Conservation (phyloP, 2,888 invertebrate genomes). For the Catocala nupta region DNA sequence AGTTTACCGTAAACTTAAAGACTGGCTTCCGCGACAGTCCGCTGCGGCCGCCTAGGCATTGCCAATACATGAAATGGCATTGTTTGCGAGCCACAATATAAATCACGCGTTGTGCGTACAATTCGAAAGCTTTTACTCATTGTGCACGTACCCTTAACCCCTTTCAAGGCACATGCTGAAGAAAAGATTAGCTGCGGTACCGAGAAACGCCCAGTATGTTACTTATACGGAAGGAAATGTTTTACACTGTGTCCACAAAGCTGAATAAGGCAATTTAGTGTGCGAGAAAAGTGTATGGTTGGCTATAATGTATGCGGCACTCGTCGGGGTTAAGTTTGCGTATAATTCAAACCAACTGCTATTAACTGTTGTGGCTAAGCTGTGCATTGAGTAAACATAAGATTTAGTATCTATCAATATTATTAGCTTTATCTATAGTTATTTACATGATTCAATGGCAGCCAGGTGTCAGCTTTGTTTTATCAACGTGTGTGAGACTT, state of each 20-base stretch:
- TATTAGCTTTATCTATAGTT: slow-evolving; percentile 16
- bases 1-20: slow-evolving; percentile 80
- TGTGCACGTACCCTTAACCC: slow-evolving; percentile 64
- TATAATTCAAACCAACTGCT: slow-evolving; percentile 41
- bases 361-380: slow-evolving; percentile 33
- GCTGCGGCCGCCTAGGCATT: slow-evolving; percentile 61
- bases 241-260: slow-evolving; percentile 45
- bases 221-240: slow-evolving; percentile 27
- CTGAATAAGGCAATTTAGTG: slow-evolving; percentile 43
- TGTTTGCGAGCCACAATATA: slow-evolving; percentile 83
- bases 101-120: slow-evolving; percentile 70
- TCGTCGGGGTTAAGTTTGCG: slow-evolving; percentile 32
- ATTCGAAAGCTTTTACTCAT: slow-evolving; percentile 63
- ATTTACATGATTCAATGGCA: slow-evolving; percentile 34
- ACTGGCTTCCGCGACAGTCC: slow-evolving; percentile 74
- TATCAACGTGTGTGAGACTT: slow-evolving; percentile 30
- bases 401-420: slow-evolving; percentile 30
- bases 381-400: slow-evolving; percentile 22
- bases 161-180: slow-evolving; percentile 52
- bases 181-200: slow-evolving; percentile 20
- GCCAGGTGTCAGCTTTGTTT: slow-evolving; percentile 28
- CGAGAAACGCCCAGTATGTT: slow-evolving; percentile 27
- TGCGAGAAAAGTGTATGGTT: slow-evolving; percentile 39
- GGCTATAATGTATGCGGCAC: slow-evolving; percentile 46
- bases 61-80: slow-evolving; percentile 72